Conservation (phyloP, 2,113 vertebrate genomes). For the Clarias macrocephalus region DNA sequence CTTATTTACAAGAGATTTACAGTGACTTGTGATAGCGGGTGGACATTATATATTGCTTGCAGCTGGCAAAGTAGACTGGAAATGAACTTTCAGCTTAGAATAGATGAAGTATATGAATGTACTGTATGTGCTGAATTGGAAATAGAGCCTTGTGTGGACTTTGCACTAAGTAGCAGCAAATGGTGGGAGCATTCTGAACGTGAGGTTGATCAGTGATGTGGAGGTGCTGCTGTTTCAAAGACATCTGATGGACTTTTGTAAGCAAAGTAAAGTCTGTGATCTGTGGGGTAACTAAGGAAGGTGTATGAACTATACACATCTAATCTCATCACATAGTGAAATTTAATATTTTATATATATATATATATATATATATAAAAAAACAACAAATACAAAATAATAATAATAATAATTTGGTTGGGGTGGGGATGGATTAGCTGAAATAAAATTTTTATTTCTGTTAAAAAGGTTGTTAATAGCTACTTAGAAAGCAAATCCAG, state of each 20-base stretch:
- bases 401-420: no score
- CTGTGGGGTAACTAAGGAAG: not conserved
- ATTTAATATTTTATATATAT: not conserved
- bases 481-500: conserved; percentile 10
- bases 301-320: not conserved
- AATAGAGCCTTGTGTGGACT: not conserved
- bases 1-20: conserved; percentile 14
- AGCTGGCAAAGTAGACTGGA: not conserved
- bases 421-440: not conserved
- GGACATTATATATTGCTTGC: not conserved
- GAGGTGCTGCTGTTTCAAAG: not conserved
- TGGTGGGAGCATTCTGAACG: not conserved
- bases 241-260: not conserved
- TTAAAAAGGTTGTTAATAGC: not conserved
- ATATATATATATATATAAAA: no score
- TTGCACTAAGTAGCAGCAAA: conserved; percentile 11
- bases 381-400: no score
- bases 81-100: not conserved
- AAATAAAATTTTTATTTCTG: not conserved
- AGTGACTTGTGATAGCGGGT: not conserved
- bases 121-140: not conserved
- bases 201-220: not conserved
- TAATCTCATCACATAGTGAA: not conserved
- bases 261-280: not conserved
- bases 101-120: not conserved